Evolutionary conservation across 2,888 invertebrate species (phyloP).

Genomic region (Drosophila engyochracea): DNA sequence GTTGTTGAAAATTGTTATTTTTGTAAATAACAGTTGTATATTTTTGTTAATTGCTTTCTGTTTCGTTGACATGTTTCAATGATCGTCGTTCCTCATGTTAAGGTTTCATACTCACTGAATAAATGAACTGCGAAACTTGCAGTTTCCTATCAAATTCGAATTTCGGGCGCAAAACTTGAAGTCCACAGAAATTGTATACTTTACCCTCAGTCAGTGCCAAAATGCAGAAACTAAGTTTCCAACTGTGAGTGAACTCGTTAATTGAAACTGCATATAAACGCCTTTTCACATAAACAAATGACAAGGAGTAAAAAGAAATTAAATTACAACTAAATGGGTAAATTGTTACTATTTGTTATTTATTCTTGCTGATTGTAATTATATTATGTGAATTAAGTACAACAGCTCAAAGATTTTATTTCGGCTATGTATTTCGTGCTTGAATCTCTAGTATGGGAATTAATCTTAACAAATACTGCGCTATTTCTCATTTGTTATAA

Average conservation of each 20-base stretch:
- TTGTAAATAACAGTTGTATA: constrained; percentile 9
- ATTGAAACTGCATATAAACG: not conserved
- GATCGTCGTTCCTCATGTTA: constrained; percentile 14
- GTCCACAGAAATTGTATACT: not conserved
- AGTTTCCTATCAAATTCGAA: not conserved
- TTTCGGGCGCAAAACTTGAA: not conserved
- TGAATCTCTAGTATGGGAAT: not conserved
- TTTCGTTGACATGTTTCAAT: constrained; percentile 24
- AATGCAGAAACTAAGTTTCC: not conserved
- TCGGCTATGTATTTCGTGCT: not conserved
- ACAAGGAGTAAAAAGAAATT: not conserved
- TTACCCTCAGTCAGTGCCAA: not conserved
- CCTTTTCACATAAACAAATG: not conserved
- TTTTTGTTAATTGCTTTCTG: constrained; percentile 37
- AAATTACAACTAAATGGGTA: not conserved
- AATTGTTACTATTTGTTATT: not conserved
- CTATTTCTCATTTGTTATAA: not conserved
- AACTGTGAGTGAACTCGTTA: not conserved
- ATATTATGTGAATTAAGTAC: not conserved
- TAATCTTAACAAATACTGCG: not conserved
- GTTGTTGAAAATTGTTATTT: not conserved
- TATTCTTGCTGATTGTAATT: not conserved
- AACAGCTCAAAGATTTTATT: not conserved
- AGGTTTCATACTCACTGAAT: constrained; percentile 11
- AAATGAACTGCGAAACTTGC: not conserved